Evolutionary conservation across 2,888 invertebrate species (phyloP).

Genomic region (Halictus ligatus): DNA sequence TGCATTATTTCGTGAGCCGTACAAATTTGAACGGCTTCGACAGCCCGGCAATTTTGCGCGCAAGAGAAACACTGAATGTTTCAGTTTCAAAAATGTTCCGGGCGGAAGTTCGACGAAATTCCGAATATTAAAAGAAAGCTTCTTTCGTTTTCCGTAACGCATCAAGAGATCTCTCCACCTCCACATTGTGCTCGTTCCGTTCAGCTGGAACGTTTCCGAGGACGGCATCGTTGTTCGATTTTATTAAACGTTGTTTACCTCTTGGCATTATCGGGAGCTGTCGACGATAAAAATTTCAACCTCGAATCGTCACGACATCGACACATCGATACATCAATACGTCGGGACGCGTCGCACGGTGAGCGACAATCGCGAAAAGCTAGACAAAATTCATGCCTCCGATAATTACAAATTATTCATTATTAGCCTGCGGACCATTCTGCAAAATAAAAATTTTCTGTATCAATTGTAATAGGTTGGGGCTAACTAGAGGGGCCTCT

Average conservation of each 20-base stretch:
- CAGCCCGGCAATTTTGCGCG: background rate
- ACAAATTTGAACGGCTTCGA: background rate
- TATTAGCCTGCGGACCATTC: too few species aligned
- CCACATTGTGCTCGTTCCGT: background rate
- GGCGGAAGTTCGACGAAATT: background rate
- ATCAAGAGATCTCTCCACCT: background rate
- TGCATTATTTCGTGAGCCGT: background rate
- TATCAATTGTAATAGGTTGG: too few species aligned
- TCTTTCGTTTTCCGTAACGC: background rate
- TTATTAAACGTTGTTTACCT: constrained; percentile 4
- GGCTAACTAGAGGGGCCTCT: too few species aligned
- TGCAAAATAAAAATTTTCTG: background rate
- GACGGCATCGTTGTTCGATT: background rate
- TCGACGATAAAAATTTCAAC: background rate
- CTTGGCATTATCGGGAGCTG: background rate
- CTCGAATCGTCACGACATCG: background rate
- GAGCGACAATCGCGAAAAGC: background rate
- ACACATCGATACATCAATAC: background rate
- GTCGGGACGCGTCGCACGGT: too few species aligned
- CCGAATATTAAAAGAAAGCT: background rate
- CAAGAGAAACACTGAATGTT: background rate
- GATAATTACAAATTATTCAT: too few species aligned
- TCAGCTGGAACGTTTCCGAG: background rate
- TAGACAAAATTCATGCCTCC: background rate
- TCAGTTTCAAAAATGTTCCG: background rate